These are phyloP conservation scores for Indicator indicator DNA, from an alignment of 2,113 vertebrate genomes.

Conservation along the genomic window DNA sequence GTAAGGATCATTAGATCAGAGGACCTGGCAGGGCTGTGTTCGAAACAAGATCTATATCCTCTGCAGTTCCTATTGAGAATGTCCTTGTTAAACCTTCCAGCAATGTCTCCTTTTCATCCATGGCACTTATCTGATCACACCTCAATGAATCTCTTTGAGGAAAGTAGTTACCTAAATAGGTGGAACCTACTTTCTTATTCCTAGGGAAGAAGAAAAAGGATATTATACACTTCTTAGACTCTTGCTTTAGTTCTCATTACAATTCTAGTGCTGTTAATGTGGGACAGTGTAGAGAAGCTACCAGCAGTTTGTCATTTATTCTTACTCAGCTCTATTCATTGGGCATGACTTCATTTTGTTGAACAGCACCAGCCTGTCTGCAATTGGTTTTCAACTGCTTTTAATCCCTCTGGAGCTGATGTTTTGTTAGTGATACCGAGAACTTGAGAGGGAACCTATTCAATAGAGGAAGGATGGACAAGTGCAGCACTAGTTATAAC, in stretches of 20 bases:
- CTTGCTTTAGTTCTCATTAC: slow-evolving; percentile 27
- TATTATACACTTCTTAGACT: neutral
- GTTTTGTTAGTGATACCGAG: neutral
- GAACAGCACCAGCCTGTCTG: neutral
- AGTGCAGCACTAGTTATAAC: neutral
- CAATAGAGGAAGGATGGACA: neutral
- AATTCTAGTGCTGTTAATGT: slow-evolving; percentile 1
- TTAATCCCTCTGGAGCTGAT: neutral
- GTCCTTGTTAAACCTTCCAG: slow-evolving; percentile 30
- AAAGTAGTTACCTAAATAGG: neutral
- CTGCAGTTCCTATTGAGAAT: neutral
- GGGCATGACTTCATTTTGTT: neutral
- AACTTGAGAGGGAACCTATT: neutral
- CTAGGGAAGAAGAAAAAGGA: neutral
- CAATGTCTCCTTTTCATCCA: neutral
- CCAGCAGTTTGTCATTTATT: neutral
- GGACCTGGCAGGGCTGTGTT: slow-evolving; percentile 5
- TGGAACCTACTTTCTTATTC: slow-evolving; percentile 25
- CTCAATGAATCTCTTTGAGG: slow-evolving; percentile 25
- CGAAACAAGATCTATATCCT: slow-evolving; percentile 42
- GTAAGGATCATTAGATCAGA: neutral
- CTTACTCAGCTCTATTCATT: neutral
- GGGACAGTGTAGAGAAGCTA: neutral
- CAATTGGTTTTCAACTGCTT: neutral
- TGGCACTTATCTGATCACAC: neutral